Conservation (phyloP, 1,140 invertebrate genomes). For the Pseudomyrmex flavicornis region DNA sequence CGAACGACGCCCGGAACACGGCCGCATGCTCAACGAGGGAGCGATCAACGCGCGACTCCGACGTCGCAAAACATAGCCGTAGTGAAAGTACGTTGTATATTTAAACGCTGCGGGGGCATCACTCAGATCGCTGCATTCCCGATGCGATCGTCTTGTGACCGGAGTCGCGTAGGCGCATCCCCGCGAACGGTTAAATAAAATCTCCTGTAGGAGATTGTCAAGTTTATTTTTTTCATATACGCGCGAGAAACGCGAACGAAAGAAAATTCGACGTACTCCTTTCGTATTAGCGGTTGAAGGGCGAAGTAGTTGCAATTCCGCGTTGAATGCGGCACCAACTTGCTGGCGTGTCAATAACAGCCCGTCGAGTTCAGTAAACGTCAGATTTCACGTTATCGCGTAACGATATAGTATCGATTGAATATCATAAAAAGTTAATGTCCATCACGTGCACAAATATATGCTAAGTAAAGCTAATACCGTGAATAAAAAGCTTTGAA, state of each 20-base stretch:
- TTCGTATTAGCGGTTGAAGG: too few species aligned
- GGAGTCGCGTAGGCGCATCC: not conserved
- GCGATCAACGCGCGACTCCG: conserved; percentile 15
- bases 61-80: not conserved
- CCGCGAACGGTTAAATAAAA: not conserved
- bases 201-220: not conserved
- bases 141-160: conserved; percentile 16
- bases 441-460: not conserved
- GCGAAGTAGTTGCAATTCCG: not conserved
- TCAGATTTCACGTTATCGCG: conserved; percentile 31
- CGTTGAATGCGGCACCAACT: conserved; percentile 11
- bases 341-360: conserved; percentile 30
- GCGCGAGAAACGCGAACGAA: not conserved
- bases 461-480: not conserved
- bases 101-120: conserved; percentile 47
- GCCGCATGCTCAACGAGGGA: conserved; percentile 13
- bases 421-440: conserved; percentile 5
- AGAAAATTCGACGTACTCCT: not conserved
- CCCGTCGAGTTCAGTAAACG: conserved; percentile 16
- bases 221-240: not conserved
- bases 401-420: not conserved
- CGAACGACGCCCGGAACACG: conserved; percentile 20
- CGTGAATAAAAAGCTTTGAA: not conserved
- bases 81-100: conserved; percentile 41
- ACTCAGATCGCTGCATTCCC: conserved; percentile 44